phyloP scores from a whole-genome alignment of 2,113 vertebrate genomes.

The Hiodon tergisus region DNA sequence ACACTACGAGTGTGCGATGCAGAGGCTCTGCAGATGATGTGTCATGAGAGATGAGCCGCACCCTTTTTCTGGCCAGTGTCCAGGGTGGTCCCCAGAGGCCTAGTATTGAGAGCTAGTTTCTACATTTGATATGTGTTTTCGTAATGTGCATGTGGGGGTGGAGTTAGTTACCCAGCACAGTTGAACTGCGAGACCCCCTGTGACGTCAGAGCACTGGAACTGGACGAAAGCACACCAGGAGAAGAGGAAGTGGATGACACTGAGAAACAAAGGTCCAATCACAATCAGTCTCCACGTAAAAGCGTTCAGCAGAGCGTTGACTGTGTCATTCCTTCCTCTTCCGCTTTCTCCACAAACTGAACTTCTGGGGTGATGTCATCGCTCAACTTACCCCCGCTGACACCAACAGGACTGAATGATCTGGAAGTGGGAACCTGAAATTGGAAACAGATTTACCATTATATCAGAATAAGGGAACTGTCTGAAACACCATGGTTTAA shows the following conservation, averaged over 20 bases:
- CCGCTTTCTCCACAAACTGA: neutral
- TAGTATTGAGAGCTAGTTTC: neutral
- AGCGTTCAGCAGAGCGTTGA: no score
- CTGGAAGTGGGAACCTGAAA: constrained; percentile 76
- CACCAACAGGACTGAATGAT: constrained; percentile 79
- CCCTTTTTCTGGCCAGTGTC: no score
- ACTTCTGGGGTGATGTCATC: neutral
- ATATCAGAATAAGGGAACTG: neutral
- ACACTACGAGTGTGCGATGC: no score
- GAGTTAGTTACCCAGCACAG: constrained; percentile 48
- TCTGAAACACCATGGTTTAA: no score
- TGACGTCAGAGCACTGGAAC: constrained; percentile 37
- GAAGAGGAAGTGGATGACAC: constrained; percentile 66
- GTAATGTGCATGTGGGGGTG: neutral
- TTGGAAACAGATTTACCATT: constrained; percentile 9
- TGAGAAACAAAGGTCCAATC: constrained; percentile 30
- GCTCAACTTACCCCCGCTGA: constrained; percentile 70
- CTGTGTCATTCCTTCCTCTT: no score
- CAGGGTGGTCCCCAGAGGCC: no score
- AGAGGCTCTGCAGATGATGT: no score
- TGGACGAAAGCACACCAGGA: constrained; percentile 38
- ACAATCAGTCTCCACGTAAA: neutral
- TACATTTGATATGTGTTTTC: neutral
- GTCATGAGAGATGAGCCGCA: no score
- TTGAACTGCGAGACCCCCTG: constrained; percentile 56